Evolutionary conservation across 2,113 vertebrate species (phyloP).

Genomic region (Scytalopus superciliaris): DNA sequence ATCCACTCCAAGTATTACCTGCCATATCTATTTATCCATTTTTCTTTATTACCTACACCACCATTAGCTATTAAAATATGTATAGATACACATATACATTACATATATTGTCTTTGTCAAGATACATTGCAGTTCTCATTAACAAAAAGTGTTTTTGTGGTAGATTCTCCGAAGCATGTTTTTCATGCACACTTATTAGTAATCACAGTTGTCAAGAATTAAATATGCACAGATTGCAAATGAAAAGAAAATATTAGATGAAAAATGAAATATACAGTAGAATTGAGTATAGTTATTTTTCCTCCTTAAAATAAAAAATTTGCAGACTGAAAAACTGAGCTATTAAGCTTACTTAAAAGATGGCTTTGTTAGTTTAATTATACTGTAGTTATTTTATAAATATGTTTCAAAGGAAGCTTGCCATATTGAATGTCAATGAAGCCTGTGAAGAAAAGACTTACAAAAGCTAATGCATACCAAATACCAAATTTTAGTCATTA

Average conservation of each 20-base stretch:
- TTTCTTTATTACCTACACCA: slow-evolving; percentile 49
- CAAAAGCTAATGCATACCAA: slow-evolving; percentile 81
- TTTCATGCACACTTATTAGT: slow-evolving; percentile 72
- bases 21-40: slow-evolving; percentile 68
- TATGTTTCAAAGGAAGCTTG: slow-evolving; percentile 81
- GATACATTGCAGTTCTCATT: slow-evolving; percentile 73
- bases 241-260: slow-evolving; percentile 66
- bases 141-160: slow-evolving; percentile 68
- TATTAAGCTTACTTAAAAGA: slow-evolving; percentile 81
- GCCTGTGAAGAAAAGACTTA: slow-evolving; percentile 74
- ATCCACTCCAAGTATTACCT: slow-evolving; percentile 70
- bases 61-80: slow-evolving; percentile 66
- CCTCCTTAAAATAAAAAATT: slow-evolving; percentile 71
- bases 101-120: slow-evolving; percentile 67
- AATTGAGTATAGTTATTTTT: slow-evolving; percentile 67
- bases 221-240: slow-evolving; percentile 71
- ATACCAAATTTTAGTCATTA: slow-evolving; percentile 81
- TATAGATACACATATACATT: slow-evolving; percentile 15
- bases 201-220: slow-evolving; percentile 79
- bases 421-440: slow-evolving; percentile 83
- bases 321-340: slow-evolving; percentile 63
- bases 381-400: slow-evolving; percentile 85
- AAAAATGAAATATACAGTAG: slow-evolving; percentile 65
- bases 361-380: slow-evolving; percentile 85
- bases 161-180: slow-evolving; percentile 70